Percentiles rank a stretch among this genome's conserved stretches.
These are phyloP conservation scores for Archips xylosteana DNA, from an alignment of 2,888 invertebrate species.

Conservation along the genomic window DNA sequence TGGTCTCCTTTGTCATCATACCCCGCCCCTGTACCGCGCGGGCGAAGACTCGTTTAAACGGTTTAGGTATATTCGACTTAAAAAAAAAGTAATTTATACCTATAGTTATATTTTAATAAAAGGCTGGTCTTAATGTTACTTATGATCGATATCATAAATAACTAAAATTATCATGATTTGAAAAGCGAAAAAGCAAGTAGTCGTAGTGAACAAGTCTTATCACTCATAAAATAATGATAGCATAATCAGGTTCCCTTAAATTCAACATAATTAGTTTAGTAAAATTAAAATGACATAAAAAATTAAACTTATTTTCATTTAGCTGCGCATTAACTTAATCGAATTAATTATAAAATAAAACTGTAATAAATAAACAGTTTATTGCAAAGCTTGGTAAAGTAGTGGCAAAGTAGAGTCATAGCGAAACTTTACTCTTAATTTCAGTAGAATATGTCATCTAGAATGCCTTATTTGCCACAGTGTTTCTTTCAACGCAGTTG, in stretches of 20 bases:
- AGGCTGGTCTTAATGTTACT: neutral
- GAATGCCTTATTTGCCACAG: slow-evolving; percentile 77
- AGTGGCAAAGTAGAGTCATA: slow-evolving; percentile 85
- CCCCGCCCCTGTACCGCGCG: too few species aligned
- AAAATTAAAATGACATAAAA: too few species aligned
- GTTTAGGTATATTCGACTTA: too few species aligned
- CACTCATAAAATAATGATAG: neutral
- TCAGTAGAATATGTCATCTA: slow-evolving; percentile 66
- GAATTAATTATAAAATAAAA: slow-evolving; percentile 35
- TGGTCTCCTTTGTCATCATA: too few species aligned
- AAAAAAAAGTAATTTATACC: too few species aligned
- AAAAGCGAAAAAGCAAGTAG: neutral
- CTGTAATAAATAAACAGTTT: slow-evolving; percentile 60
- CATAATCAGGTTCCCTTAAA: neutral
- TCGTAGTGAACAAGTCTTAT: neutral
- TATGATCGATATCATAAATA: too few species aligned
- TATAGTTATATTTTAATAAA: neutral
- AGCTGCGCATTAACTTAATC: slow-evolving; percentile 1
- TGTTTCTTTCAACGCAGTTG: slow-evolving; percentile 70
- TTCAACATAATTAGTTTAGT: neutral
- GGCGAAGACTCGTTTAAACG: too few species aligned
- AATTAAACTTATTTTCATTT: neutral
- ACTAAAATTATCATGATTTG: too few species aligned
- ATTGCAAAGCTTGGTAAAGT: slow-evolving; percentile 62
- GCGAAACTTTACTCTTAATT: slow-evolving; percentile 84